These are phyloP conservation scores for Takifugu flavidus DNA, from an alignment of 2,113 vertebrate genomes.

Conservation along the genomic window DNA sequence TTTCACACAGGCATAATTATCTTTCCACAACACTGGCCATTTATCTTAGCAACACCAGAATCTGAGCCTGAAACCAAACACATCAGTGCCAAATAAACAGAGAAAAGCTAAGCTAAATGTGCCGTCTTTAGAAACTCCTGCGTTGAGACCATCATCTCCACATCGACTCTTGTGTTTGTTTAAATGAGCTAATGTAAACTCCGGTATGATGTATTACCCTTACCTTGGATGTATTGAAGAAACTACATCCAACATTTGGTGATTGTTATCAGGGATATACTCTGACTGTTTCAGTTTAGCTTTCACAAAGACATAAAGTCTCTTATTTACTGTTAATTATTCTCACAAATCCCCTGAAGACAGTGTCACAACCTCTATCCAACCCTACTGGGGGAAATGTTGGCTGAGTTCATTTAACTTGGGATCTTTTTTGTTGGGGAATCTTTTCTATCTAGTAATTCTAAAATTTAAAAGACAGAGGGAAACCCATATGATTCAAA, in stretches of 20 bases:
- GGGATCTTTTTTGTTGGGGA: too few relatives aligned
- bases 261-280: conserved; percentile 13
- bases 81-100: neutral
- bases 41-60: neutral
- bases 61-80: neutral
- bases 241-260: conserved; percentile 26
- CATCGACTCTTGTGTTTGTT: conserved; percentile 2
- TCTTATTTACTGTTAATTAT: conserved; percentile 4
- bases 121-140: neutral
- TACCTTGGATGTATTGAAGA: neutral
- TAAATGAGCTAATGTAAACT: conserved; percentile 10
- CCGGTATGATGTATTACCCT: neutral
- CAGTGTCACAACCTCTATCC: neutral
- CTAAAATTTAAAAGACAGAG: neutral
- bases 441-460: too few relatives aligned
- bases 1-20: too few relatives aligned
- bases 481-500: neutral
- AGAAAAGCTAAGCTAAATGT: neutral
- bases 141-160: neutral
- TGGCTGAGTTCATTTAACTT: neutral
- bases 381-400: too few relatives aligned
- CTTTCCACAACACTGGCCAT: neutral
- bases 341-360: neutral
- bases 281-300: neutral
- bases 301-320: neutral